Conservation (phyloP, 2,888 invertebrate genomes). For the Aleiodes testaceus region DNA sequence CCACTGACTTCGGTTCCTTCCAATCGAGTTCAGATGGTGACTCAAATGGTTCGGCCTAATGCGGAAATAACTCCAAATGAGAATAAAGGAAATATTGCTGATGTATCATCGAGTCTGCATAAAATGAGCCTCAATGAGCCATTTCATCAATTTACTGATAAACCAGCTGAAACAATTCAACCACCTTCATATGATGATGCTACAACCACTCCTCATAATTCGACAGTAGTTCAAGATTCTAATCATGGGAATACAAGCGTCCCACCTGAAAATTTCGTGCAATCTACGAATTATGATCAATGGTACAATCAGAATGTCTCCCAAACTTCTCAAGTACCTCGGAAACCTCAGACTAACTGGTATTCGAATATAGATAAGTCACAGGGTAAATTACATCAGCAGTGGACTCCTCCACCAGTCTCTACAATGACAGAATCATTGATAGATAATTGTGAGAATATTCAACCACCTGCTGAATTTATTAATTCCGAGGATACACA, state of each 20-base stretch:
- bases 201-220: conserved; percentile 4
- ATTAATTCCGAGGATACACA: conserved; percentile 53
- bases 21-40: not conserved
- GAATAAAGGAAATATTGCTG: conserved; percentile 37
- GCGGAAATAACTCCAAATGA: not conserved
- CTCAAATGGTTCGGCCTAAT: too few species aligned
- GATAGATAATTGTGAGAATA: conserved; percentile 69
- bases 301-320: conserved; percentile 67
- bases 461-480: conserved; percentile 66
- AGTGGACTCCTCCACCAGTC: conserved; percentile 42
- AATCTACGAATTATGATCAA: conserved; percentile 64
- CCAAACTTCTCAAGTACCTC: conserved; percentile 47
- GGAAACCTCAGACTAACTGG: conserved; percentile 55
- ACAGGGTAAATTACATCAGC: conserved; percentile 37
- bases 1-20: not conserved
- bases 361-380: conserved; percentile 57
- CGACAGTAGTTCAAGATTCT: conserved; percentile 36
- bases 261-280: conserved; percentile 48
- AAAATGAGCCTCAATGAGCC: conserved; percentile 61
- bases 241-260: conserved; percentile 29
- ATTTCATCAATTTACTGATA: conserved; percentile 9
- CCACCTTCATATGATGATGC: not conserved
- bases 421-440: conserved; percentile 56
- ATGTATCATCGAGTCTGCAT: conserved; percentile 59
- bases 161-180: conserved; percentile 1